Evolutionary conservation across 2,797 vertebrate species (phyloP).

Genomic region (Phaenicophaeus curvirostris): DNA sequence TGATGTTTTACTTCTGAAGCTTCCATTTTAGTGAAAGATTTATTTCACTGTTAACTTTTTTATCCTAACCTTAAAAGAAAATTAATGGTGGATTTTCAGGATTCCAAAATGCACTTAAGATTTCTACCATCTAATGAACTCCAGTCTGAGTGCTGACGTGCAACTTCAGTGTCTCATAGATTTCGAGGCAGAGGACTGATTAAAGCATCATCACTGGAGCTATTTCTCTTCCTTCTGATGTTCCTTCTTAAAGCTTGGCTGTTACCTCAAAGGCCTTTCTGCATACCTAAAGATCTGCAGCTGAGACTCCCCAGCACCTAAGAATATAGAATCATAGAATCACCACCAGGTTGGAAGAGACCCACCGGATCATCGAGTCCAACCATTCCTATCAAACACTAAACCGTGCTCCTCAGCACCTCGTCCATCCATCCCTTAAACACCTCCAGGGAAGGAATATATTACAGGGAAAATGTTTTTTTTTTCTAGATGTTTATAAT

Average conservation of each 20-base stretch:
- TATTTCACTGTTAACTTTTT: neutral
- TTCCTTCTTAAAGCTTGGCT: neutral
- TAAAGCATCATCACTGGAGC: neutral
- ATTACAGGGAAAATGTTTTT: neutral
- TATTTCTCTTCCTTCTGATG: neutral
- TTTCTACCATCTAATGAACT: neutral
- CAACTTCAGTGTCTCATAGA: neutral
- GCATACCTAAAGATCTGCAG: neutral
- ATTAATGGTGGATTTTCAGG: accelerated
- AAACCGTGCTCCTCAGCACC: no score
- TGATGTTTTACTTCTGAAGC: neutral
- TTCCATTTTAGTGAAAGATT: neutral
- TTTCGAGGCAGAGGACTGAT: neutral
- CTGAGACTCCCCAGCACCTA: neutral
- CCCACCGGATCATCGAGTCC: no score
- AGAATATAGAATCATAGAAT: no score
- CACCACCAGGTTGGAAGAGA: no score
- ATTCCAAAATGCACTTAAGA: neutral
- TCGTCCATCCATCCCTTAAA: no score
- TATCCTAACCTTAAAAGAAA: neutral
- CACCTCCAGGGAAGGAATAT: no score
- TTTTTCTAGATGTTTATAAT: neutral
- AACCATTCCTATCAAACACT: no score
- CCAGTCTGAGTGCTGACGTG: neutral
- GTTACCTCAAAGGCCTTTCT: neutral